Evolutionary conservation across 2,888 invertebrate species (phyloP), one percentile per base, ranked within the genome.

Genomic region (Eubasilissa splendida): DNA sequence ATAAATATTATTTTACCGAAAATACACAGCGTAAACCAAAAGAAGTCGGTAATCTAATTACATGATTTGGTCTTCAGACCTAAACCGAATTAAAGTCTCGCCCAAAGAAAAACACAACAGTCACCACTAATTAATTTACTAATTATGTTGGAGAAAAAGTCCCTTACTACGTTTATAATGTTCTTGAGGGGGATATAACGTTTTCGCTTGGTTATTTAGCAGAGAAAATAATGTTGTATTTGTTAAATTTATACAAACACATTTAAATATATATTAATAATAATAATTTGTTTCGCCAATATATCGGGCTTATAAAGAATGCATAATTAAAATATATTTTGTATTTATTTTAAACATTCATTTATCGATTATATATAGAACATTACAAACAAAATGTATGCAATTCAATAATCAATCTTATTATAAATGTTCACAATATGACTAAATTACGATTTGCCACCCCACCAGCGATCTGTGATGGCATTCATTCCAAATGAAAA

Each of bases 101-200:
- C 50, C 14, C 68, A n/a, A n/a, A 14, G 50, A 50, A 14, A 68
- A 42, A 11, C 42, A 68, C 68, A 50, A 14, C 50, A 33, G 50
- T 50, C 68, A 50, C 68, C 68, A 50, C 68, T 68, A 68, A 68
- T 50, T 68, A 68, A 68, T 50, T 68, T 68, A 68, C 50, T 68
- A 68, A 68, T 68, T 68, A 68, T 68, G 68, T 68, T 50, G 68
- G 68, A 68, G n/a, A 68, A 68, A 68, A 33, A 50, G 42, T 52
- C 33, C 33, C 68, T 68, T 52, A 50, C 50, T 68, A 50, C 14
- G n/a, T 68, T 50, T 33, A 50, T 14, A 68, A 68, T 33, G n/a
- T 50, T 50, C n/a, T 14, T 58, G 9, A 4, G 9, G 58, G 10
- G 63, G 60, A 63, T 31, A 12, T 63, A 42, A 42, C 33, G 60